Evolutionary conservation across 2,797 vertebrate species (phyloP), one percentile per base, ranked within the genome.

Genomic region (Myotis planiceps): DNA sequence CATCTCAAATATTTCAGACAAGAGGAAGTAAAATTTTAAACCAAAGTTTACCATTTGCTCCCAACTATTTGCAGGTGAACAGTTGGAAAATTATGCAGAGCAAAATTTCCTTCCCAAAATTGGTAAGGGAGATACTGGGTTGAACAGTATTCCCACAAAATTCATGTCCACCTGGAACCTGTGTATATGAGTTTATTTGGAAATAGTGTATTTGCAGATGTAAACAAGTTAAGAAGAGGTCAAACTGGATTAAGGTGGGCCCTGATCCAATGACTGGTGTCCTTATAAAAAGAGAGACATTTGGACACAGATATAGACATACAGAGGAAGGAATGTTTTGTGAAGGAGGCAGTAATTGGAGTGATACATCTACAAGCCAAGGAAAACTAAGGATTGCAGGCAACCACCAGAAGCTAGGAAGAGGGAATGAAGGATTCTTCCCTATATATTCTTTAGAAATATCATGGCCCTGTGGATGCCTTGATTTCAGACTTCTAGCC

Each of bases 11-110:
- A 55, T 72, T 51, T 37, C 68, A 63, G 34, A 42, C 51, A 92
- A 95, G 39, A 29, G 34, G 19, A 75, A 88, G 55, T 69, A 68
- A 90, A 63, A 49, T 39, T 87, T 94, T 84, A 65, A 75, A 55
- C 42, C 19, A 79, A 71, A 84, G 16, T 51, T 37, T 72, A 66
- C 27, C 25, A 76, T 82, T 63, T 63, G 51, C 34, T 55, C 13
- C 21, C 39, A 72, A 53, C 37, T 14, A 55, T 53, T 88, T 92
- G 51, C 14, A 83, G 3, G 66, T 55, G 25, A 79, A 80, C 16
- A 47, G 81, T 4, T 74, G 58, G 32, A 82, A 76, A 51, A 74
- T 42, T 65, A 55, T 18, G 49, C 45, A 71, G 29, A 81, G 32
- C 27, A 89, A 86, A 74, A 49, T 45, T 58, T 88, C 21, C 55